Conservation (phyloP, 1,140 invertebrate genomes). For the Matsumurasca onukii region DNA sequence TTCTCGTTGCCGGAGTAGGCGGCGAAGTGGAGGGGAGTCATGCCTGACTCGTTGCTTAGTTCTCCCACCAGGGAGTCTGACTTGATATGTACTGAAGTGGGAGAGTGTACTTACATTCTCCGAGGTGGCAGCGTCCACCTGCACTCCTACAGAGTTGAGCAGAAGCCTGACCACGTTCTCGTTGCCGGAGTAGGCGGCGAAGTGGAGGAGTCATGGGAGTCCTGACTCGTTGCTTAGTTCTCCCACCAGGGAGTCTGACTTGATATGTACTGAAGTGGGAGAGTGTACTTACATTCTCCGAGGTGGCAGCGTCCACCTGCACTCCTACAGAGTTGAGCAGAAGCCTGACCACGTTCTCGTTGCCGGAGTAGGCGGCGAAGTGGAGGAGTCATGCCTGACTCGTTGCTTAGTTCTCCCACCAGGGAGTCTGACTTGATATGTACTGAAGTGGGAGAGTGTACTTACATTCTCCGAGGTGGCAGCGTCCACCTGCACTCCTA, state of each 20-base stretch:
- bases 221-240: no score
- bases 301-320: constrained; percentile 90
- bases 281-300: constrained; percentile 83
- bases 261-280: no score
- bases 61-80: constrained; percentile 68
- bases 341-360: constrained; percentile 94
- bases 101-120: constrained; percentile 69
- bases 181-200: constrained; percentile 96
- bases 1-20: constrained; percentile 97
- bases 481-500: constrained; percentile 95
- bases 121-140: constrained; percentile 90
- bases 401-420: constrained; percentile 83
- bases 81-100: no score
- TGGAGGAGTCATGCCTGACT: constrained; percentile 96
- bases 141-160: constrained; percentile 94
- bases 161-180: constrained; percentile 95
- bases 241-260: no score
- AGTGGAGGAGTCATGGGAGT: no score
- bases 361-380: constrained; percentile 93
- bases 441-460: constrained; percentile 15
- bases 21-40: constrained; percentile 94
- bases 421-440: no score
- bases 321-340: constrained; percentile 96
- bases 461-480: constrained; percentile 85
- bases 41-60: constrained; percentile 85